phyloP scores from a whole-genome alignment of 2,888 invertebrate species.

The Agelastica alni region DNA sequence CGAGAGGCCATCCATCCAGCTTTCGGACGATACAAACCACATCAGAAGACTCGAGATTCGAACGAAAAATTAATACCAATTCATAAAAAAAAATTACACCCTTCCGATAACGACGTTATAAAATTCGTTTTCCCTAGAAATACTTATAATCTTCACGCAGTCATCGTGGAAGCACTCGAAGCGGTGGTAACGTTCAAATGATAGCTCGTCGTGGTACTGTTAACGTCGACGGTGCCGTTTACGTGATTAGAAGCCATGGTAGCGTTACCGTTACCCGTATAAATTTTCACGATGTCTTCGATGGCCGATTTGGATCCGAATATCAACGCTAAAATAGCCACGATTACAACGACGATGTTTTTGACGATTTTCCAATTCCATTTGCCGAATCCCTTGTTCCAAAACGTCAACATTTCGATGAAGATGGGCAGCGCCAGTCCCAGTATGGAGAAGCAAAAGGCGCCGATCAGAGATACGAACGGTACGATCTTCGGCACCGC shows the following conservation, averaged over 20 bases:
- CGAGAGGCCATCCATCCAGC: too few species aligned
- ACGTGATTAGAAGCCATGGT: not conserved
- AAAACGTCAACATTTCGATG: conserved; percentile 83
- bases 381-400: conserved; percentile 80
- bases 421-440: conserved; percentile 86
- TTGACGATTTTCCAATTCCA: conserved; percentile 78
- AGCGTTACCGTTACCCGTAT: conserved; percentile 14
- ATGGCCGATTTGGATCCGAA: conserved; percentile 78
- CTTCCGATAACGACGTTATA: too few species aligned
- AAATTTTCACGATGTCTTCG: conserved; percentile 60
- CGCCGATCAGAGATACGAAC: conserved; percentile 90
- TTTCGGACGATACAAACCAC: too few species aligned
- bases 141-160: not conserved
- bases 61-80: too few species aligned
- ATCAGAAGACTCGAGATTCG: too few species aligned
- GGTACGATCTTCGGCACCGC: conserved; percentile 87
- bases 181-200: too few species aligned
- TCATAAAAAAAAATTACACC: too few species aligned
- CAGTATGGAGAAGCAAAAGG: conserved; percentile 89
- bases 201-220: too few species aligned
- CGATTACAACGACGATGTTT: conserved; percentile 72
- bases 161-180: too few species aligned
- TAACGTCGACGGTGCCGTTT: not conserved
- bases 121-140: not conserved
- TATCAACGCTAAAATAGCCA: conserved; percentile 79